Conservation (phyloP, 64 coral and sea anemone species). For the Montipora efflorescens region DNA sequence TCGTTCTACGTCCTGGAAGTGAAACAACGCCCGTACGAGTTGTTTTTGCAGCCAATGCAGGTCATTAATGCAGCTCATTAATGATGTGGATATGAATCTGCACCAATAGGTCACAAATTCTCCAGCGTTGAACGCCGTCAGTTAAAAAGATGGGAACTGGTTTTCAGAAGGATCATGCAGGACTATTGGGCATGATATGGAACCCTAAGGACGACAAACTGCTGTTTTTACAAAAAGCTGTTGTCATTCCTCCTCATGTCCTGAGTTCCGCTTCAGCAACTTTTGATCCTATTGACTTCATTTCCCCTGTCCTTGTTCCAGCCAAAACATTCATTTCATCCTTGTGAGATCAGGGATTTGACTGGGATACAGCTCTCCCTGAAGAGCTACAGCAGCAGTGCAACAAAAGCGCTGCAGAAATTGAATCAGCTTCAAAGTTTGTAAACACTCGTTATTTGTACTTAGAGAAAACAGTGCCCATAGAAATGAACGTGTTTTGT, state of each 20-base stretch:
- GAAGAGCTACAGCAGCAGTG: conserved; percentile 28
- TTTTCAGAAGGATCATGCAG: conserved; percentile 36
- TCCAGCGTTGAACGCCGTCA: not conserved
- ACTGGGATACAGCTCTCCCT: conserved; percentile 53
- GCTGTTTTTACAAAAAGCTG: conserved; percentile 40
- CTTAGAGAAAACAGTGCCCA: conserved; percentile 9
- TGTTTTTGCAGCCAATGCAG: conserved; percentile 71
- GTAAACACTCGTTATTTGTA: conserved; percentile 1
- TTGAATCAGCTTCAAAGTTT: conserved; percentile 29
- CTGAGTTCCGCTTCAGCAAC: conserved; percentile 48
- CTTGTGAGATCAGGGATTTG: conserved; percentile 59
- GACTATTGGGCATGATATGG: conserved; percentile 41
- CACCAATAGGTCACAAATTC: conserved; percentile 46
- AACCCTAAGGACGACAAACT: conserved; percentile 47
- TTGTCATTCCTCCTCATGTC: conserved; percentile 39
- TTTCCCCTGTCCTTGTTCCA: conserved; percentile 44
- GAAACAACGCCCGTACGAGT: conserved; percentile 31
- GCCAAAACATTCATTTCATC: conserved; percentile 49
- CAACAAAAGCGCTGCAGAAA: conserved; percentile 30
- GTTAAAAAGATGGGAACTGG: conserved; percentile 41
- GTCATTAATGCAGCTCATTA: conserved; percentile 34
- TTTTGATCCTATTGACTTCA: conserved; percentile 69
- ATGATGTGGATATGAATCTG: conserved; percentile 65
- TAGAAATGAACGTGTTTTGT: conserved; percentile 25
- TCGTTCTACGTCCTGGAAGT: conserved; percentile 9